These are phyloP conservation scores for Pelmatolapia mariae DNA, from an alignment of 2,113 vertebrate genomes.

Conservation along the genomic window DNA sequence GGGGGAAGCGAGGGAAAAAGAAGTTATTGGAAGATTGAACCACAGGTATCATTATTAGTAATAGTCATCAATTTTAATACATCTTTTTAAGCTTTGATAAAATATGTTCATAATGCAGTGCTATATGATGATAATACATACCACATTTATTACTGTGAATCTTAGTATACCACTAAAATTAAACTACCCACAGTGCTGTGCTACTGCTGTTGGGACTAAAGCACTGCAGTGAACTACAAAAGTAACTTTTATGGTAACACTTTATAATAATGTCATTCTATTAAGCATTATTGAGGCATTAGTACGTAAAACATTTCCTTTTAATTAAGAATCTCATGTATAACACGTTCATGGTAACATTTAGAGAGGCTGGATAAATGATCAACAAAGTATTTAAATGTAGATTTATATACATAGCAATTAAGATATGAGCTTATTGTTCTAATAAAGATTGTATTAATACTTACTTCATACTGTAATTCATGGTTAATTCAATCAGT, in stretches of 20 bases:
- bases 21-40: neutral
- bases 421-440: neutral
- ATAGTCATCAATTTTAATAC: fast-evolving
- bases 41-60: neutral
- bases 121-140: fast-evolving
- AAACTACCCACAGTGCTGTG: fast-evolving
- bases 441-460: neutral
- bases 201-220: fast-evolving
- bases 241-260: neutral
- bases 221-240: neutral
- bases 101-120: fast-evolving
- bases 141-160: neutral
- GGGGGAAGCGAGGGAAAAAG: fast-evolving
- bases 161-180: neutral
- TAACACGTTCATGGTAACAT: fast-evolving
- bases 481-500: neutral
- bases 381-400: neutral
- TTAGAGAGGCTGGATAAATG: neutral
- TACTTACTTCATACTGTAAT: neutral
- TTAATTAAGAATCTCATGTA: fast-evolving
- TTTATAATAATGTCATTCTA: fast-evolving
- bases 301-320: fast-evolving
- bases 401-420: neutral
- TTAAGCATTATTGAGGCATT: fast-evolving
- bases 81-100: neutral